A percentile compares a stretch with the other conserved stretches of the same genome.
Evolutionary conservation across 2,888 invertebrate genomes (phyloP).

Genomic region (Eretmocerus hayati): DNA sequence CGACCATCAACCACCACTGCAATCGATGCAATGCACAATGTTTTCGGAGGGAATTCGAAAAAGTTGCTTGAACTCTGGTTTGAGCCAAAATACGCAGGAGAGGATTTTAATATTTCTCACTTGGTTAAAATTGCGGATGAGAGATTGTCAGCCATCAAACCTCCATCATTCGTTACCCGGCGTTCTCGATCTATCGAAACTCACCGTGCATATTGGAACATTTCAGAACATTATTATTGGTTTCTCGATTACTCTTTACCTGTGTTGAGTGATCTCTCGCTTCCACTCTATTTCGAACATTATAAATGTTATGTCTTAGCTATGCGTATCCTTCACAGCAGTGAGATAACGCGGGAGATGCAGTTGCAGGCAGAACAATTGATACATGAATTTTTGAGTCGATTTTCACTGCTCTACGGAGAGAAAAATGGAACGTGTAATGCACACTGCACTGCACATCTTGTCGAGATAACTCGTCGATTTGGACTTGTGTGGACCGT

Average conservation of each 20-base stretch:
- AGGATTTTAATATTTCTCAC: not conserved
- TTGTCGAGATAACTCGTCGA: not conserved
- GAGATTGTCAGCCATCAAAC: not conserved
- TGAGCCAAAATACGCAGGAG: not conserved
- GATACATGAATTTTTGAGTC: not conserved
- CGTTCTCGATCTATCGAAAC: not conserved
- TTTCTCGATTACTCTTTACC: not conserved
- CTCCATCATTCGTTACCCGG: not conserved
- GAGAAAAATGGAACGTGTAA: not conserved
- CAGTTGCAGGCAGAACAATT: not conserved
- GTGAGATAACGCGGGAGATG: not conserved
- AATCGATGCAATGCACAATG: constrained; percentile 19
- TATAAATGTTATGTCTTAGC: not conserved
- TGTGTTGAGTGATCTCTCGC: not conserved
- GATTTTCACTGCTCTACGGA: not conserved
- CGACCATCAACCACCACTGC: constrained; percentile 10
- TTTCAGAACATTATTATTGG: not conserved
- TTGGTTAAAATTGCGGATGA: not conserved
- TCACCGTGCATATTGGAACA: not conserved
- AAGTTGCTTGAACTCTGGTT: not conserved
- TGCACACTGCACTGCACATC: not conserved
- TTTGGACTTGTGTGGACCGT: not conserved
- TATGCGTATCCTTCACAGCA: not conserved
- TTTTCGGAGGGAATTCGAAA: not conserved
- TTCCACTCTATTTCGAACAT: not conserved